A percentile compares a stretch with the other conserved stretches of the same genome.
These are phyloP conservation scores for Drosophila mojavensis DNA, from an alignment of 1,140 invertebrate genomes.

Conservation along the genomic window DNA sequence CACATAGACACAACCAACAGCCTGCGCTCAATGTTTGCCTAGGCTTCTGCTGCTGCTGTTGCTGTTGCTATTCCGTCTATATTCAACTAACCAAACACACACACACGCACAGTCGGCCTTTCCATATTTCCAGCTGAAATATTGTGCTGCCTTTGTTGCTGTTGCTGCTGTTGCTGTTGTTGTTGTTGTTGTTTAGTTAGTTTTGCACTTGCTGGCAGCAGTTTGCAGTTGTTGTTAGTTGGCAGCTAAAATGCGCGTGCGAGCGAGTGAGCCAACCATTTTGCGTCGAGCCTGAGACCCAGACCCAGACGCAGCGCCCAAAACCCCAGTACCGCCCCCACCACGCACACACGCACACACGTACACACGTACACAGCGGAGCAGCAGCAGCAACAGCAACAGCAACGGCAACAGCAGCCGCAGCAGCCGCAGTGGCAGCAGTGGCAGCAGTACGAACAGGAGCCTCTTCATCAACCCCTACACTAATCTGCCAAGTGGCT, in stretches of 20 bases:
- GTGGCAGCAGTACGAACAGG: constrained; percentile 1
- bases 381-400: neutral
- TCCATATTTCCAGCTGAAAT: constrained; percentile 79
- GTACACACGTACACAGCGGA: neutral
- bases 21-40: neutral
- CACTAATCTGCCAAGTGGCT: constrained; percentile 39
- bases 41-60: neutral
- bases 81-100: constrained; percentile 18
- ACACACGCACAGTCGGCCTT: constrained; percentile 37
- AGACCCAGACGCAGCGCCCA: neutral
- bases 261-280: constrained; percentile 52
- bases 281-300: constrained; percentile 22
- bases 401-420: neutral
- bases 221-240: constrained; percentile 26
- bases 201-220: constrained; percentile 38
- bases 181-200: constrained; percentile 59
- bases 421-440: neutral
- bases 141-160: constrained; percentile 48
- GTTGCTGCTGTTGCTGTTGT: neutral
- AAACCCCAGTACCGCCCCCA: neutral
- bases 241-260: constrained; percentile 37
- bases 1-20: neutral
- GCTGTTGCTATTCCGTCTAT: constrained; percentile 6
- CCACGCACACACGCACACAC: constrained; percentile 3
- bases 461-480: constrained; percentile 49